A percentile compares a stretch with the other conserved stretches of the same genome.
These are phyloP conservation scores for Drosophila orena DNA, from an alignment of 1,140 invertebrate genomes.

Conservation along the genomic window DNA sequence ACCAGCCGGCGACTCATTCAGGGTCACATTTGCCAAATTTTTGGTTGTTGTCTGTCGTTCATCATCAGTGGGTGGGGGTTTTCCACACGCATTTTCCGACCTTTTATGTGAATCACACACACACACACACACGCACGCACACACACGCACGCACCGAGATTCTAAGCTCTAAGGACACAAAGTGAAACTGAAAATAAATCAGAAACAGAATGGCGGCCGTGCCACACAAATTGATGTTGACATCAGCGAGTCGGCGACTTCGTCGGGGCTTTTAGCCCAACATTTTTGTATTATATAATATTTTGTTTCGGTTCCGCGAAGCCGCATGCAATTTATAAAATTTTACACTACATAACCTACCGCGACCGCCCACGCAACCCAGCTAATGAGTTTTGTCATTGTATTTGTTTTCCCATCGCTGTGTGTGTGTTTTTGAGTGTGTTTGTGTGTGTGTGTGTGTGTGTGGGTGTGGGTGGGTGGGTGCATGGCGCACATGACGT, in stretches of 20 bases:
- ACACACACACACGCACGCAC: background rate
- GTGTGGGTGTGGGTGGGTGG: constrained; percentile 1
- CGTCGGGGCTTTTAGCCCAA: constrained; percentile 48
- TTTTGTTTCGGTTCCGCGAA: constrained; percentile 11
- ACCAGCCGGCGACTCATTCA: constrained; percentile 23
- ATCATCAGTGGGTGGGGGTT: constrained; percentile 31
- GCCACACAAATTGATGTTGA: constrained; percentile 52
- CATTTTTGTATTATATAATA: constrained; percentile 25
- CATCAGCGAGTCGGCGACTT: constrained; percentile 46
- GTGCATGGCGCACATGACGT: constrained; percentile 64
- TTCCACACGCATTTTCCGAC: constrained; percentile 36
- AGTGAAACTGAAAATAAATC: constrained; percentile 70
- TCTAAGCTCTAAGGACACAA: constrained; percentile 37
- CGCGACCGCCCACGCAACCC: constrained; percentile 14
- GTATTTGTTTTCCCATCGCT: constrained; percentile 39
- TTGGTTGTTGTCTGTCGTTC: constrained; percentile 30
- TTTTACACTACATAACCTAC: constrained; percentile 68
- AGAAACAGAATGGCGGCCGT: constrained; percentile 55
- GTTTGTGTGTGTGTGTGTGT: background rate
- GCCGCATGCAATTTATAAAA: constrained; percentile 70
- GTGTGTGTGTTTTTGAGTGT: constrained; percentile 1
- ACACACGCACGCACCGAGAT: background rate
- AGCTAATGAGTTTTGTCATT: constrained; percentile 62
- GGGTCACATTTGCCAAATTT: constrained; percentile 31
- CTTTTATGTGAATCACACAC: constrained; percentile 33